Evolutionary conservation across 2,797 vertebrate species (phyloP).

Genomic region (Antennarius maculatus): DNA sequence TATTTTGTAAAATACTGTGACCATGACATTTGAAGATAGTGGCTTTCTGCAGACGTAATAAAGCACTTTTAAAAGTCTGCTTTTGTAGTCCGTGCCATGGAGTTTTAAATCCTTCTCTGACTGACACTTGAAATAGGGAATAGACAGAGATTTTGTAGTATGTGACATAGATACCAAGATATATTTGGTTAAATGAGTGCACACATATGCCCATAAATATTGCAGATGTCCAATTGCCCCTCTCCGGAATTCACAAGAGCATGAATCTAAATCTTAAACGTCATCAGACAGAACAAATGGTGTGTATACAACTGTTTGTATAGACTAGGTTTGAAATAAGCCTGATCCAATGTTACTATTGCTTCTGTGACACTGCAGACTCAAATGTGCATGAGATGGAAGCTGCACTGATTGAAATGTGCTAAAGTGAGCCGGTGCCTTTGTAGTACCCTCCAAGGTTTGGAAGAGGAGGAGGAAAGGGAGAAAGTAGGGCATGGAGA

Average conservation of each 20-base stretch:
- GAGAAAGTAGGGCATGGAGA: constrained; percentile 65
- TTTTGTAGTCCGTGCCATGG: constrained; percentile 18
- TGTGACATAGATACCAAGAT: background rate
- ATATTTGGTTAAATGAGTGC: too few relatives aligned
- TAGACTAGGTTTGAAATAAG: constrained; percentile 24
- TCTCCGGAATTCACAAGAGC: constrained; percentile 14
- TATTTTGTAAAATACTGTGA: constrained; percentile 48
- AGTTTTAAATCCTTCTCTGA: constrained; percentile 28
- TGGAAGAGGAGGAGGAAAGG: constrained; percentile 26
- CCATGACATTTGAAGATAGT: constrained; percentile 5
- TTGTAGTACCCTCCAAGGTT: constrained; percentile 44
- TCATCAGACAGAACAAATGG: constrained; percentile 34
- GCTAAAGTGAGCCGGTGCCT: constrained; percentile 53
- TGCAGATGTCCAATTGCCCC: constrained; percentile 1
- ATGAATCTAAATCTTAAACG: constrained; percentile 7
- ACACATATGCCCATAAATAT: background rate
- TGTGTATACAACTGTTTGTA: constrained; percentile 23
- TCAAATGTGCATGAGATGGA: constrained; percentile 67
- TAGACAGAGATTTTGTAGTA: background rate
- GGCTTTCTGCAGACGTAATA: constrained; percentile 24
- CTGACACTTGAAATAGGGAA: constrained; percentile 8
- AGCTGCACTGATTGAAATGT: constrained; percentile 58
- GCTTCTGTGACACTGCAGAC: constrained; percentile 31
- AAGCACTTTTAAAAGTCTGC: constrained; percentile 38
- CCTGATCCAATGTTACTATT: constrained; percentile 32